Percentiles rank a stretch among this genome's conserved stretches.
phyloP scores from a whole-genome alignment of 2,888 invertebrate species.

The Drosophila limbata region DNA sequence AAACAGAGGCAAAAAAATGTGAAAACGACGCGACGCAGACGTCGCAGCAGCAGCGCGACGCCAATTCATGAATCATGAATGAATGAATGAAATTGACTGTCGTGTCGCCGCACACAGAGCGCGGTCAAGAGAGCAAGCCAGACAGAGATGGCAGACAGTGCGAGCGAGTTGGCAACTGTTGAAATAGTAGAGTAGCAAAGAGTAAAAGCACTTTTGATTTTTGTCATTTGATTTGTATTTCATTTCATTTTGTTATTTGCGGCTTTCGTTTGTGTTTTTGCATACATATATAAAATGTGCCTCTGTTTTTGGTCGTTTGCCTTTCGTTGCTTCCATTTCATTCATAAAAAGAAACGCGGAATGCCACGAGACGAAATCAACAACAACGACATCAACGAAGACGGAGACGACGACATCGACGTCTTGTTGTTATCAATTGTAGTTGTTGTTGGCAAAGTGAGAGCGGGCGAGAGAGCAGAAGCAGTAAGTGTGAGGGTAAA shows the following conservation, averaged over 20 bases:
- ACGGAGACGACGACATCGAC: constrained; percentile 29
- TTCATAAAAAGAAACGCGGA: constrained; percentile 69
- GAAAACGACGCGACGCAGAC: constrained; percentile 43
- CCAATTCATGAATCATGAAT: constrained; percentile 63
- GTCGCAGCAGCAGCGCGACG: constrained; percentile 21
- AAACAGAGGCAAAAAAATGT: constrained; percentile 46
- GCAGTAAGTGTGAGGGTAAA: constrained; percentile 41
- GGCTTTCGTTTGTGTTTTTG: constrained; percentile 47
- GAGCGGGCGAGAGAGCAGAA: constrained; percentile 37
- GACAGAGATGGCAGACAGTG: constrained; percentile 17
- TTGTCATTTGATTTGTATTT: constrained; percentile 64
- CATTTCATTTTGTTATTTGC: constrained; percentile 30
- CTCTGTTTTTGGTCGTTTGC: constrained; percentile 39
- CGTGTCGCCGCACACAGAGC: constrained; percentile 22
- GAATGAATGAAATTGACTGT: constrained; percentile 75
- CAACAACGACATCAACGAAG: background rate
- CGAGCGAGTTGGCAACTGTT: constrained; percentile 6
- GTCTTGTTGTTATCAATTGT: constrained; percentile 64
- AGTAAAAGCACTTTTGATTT: constrained; percentile 63
- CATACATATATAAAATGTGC: constrained; percentile 60
- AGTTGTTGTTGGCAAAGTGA: constrained; percentile 39
- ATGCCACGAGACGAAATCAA: constrained; percentile 39
- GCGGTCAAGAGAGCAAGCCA: constrained; percentile 37
- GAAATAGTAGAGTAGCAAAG: constrained; percentile 29
- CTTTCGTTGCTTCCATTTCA: constrained; percentile 38